These are phyloP conservation scores for Echeneis naucrates DNA, from an alignment of 2,797 vertebrate species.

Conservation along the genomic window DNA sequence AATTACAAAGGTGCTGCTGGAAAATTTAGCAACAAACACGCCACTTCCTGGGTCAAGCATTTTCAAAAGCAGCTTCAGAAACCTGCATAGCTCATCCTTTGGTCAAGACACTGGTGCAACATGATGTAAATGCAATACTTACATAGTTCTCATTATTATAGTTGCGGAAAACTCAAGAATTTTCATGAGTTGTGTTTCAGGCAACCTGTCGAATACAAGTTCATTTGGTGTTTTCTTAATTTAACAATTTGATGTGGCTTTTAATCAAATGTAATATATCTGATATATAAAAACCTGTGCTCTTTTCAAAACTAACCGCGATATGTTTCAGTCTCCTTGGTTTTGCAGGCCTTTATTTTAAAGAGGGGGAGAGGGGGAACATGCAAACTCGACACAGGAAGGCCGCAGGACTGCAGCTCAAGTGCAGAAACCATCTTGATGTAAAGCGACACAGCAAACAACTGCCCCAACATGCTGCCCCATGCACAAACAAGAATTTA, in stretches of 20 bases:
- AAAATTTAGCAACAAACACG: not conserved
- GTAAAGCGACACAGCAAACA: no score
- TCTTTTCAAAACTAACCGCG: not conserved
- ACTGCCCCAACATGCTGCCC: not conserved
- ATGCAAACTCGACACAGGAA: no score
- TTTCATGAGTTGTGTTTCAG: not conserved
- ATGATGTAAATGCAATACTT: not conserved
- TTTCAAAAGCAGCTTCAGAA: not conserved
- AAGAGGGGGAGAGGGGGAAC: no score
- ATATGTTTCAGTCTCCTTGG: not conserved
- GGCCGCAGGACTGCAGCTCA: no score
- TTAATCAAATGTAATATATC: not conserved
- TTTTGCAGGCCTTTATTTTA: not conserved
- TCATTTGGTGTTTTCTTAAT: no score
- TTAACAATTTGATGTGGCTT: no score
- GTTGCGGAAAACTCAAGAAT: no score
- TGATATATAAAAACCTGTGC: not conserved
- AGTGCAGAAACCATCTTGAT: no score
- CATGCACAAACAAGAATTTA: slow-evolving; percentile 13
- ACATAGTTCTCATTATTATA: not conserved
- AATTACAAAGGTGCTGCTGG: not conserved
- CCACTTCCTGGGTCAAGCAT: not conserved
- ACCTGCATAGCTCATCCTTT: not conserved
- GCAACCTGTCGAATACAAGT: not conserved
- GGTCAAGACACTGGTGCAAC: not conserved